Base-by-base conservation (phyloP, 2,888 invertebrate species). In the Hydrotaea cyrtoneurina region DNA sequence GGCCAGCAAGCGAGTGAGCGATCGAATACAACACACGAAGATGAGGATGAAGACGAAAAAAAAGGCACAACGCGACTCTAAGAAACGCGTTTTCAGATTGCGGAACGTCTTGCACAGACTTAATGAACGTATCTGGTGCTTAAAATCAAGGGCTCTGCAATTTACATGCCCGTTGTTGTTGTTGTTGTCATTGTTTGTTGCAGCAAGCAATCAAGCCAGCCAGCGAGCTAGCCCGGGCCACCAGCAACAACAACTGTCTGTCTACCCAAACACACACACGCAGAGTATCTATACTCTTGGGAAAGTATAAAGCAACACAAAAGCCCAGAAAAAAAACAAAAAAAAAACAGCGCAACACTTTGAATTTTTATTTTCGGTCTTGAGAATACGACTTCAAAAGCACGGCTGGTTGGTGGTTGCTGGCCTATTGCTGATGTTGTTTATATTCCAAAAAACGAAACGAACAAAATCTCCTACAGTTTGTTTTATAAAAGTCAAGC, bases 121-220 rank as follows among this genome's bases (percentile, higher is more conserved):
- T 69, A 89, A 83, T 89, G 87, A 89, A 89, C 88, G 89, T 90
- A 89, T 88, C 89, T 88, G 87, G 86, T 89, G 89, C 89, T 89
- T 88, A 89, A 90, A 90, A 91, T 91, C 90, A 91, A 91, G 91
- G 90, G 91, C 90, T 90, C 89, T 87, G 88, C 89, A 89, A 90
- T 90, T 90, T 90, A 90, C 90, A 90, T 90, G 89, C 87, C 86
- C 79, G 75, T 59, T 59, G 21, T 46, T 19, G 19, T 39, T 43
- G 43, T 17, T 19, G 43, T 5, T 46, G 43, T 8, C 21, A 26
- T 11, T 69, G 69, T 21, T 39, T 21, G 62, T 31, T 43, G 57
- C 59, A 57, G 74, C 74, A 50, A n/a, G 36, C 73, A 57, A 73
- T 73, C 66, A 66, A 66, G 23, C 36, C 36, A 31, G 15, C 77